phyloP scores from a whole-genome alignment of 2,888 invertebrate genomes.

The Halictus quadricinctus region DNA sequence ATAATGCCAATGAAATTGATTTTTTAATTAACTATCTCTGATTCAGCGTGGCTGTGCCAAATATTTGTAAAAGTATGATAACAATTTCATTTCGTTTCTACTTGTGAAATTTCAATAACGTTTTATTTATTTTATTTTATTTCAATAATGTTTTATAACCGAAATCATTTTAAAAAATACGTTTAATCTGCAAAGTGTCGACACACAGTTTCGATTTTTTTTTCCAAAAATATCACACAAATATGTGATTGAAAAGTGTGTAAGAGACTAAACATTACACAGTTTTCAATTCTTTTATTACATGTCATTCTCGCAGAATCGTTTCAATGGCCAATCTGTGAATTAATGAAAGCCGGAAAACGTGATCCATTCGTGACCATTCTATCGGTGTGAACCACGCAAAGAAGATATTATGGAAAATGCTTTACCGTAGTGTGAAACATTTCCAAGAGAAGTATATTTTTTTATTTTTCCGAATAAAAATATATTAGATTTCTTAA shows the following conservation, averaged over 20 bases:
- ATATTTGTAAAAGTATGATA: neutral
- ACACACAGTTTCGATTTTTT: neutral
- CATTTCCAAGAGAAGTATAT: neutral
- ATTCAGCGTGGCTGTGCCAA: neutral
- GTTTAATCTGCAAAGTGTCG: neutral
- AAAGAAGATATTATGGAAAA: neutral
- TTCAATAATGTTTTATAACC: neutral
- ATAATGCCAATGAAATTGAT: neutral
- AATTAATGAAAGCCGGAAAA: neutral
- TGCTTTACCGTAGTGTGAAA: neutral
- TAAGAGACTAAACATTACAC: neutral
- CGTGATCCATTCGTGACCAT: neutral
- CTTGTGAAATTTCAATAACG: neutral
- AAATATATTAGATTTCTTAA: too few species aligned
- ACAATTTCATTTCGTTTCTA: neutral
- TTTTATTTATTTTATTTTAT: too few species aligned
- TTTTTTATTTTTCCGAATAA: neutral
- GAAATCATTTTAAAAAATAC: neutral
- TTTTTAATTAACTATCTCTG: neutral
- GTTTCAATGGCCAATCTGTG: neutral
- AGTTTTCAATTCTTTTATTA: neutral
- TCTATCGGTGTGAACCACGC: neutral
- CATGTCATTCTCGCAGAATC: neutral
- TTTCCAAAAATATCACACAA: neutral
- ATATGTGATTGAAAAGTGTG: neutral